Evolutionary conservation across 2,113 vertebrate genomes (phyloP).

Genomic region (Castor canadensis): DNA sequence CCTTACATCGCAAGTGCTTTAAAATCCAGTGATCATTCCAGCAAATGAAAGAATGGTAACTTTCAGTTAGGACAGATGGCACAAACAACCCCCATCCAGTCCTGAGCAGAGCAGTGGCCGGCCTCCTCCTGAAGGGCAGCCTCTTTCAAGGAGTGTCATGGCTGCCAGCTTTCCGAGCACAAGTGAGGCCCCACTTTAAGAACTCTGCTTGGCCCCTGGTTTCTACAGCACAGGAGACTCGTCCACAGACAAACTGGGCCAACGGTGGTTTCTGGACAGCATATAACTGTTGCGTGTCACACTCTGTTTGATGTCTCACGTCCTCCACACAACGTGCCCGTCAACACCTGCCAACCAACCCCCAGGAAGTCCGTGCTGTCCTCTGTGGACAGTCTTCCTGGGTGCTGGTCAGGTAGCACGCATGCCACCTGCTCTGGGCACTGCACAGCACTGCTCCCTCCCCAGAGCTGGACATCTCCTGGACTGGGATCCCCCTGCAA

Average conservation of each 20-base stretch:
- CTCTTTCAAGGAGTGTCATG: fast-evolving
- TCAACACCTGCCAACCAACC: neutral
- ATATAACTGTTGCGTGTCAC: fast-evolving
- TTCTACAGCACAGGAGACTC: neutral
- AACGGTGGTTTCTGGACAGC: neutral
- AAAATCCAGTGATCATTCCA: neutral
- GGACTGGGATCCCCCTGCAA: neutral
- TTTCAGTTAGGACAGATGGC: neutral
- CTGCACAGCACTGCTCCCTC: neutral
- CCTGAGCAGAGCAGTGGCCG: neutral
- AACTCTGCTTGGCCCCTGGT: neutral
- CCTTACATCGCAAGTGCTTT: conserved; percentile 10
- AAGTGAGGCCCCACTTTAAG: fast-evolving
- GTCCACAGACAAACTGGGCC: no score
- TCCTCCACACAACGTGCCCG: neutral
- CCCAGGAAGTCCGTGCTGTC: neutral
- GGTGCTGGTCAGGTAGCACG: neutral
- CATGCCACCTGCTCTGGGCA: neutral
- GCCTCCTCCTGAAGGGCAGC: neutral
- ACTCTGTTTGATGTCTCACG: neutral
- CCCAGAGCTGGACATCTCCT: neutral
- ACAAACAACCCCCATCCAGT: neutral
- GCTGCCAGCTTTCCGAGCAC: neutral
- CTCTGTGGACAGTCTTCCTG: neutral
- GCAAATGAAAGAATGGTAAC: neutral